Conservation (phyloP, 1,140 invertebrate species). For the Trachymyrmex cornetzi region DNA sequence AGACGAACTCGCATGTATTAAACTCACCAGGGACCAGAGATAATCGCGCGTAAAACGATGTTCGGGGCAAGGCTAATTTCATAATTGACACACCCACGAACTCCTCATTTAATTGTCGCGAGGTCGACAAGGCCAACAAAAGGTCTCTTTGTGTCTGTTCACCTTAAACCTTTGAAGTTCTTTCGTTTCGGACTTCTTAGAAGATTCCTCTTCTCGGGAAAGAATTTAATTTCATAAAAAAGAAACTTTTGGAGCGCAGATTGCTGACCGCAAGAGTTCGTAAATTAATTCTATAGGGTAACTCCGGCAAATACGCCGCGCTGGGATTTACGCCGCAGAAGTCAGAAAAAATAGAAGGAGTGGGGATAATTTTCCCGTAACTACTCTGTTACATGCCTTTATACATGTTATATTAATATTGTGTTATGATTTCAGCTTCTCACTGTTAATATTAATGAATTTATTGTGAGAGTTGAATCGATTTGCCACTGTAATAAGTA, state of each 20-base stretch:
- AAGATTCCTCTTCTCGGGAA: neutral
- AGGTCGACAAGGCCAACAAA: constrained; percentile 26
- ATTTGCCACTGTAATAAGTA: too few species aligned
- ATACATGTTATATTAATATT: too few species aligned
- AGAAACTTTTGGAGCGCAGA: neutral
- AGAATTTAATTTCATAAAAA: neutral
- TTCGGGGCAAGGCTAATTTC: constrained; percentile 80
- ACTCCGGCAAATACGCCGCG: too few species aligned
- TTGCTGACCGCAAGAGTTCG: neutral
- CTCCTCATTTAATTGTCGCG: constrained; percentile 79
- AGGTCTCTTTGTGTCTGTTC: neutral
- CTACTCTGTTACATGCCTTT: too few species aligned
- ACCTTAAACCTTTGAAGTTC: constrained; percentile 25
- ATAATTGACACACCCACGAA: constrained; percentile 82
- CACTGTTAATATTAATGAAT: too few species aligned
- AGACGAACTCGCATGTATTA: constrained; percentile 62
- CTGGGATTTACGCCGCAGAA: too few species aligned
- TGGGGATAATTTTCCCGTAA: too few species aligned
- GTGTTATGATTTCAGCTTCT: too few species aligned
- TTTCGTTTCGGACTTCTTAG: neutral
- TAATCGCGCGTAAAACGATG: constrained; percentile 73
- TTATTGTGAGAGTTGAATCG: too few species aligned
- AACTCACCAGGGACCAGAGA: constrained; percentile 39
- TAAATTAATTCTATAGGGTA: neutral
- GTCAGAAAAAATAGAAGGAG: too few species aligned